Base-by-base conservation (phyloP, 2,888 invertebrate genomes). In the Pyrrhosoma nymphula region DNA sequence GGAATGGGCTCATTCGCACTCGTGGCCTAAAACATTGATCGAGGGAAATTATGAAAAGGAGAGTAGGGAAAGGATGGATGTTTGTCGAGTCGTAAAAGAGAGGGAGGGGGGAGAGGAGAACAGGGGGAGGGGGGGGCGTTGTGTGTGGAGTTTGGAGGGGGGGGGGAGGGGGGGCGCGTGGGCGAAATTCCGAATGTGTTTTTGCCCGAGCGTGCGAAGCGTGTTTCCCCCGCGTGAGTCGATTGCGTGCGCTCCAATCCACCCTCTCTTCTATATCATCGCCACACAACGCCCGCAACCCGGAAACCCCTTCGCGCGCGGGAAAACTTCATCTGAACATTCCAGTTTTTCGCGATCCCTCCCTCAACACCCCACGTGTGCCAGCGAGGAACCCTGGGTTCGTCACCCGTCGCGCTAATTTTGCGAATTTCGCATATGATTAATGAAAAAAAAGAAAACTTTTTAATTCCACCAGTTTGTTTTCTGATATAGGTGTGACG, bases 21-120 rank as follows among this genome's bases (percentile, higher is more conserved):
- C 30, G 82, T 82, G 82, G 82, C 35, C 82, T 82, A 82, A 82
- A 82, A 82, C 82, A 82, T 82, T 82, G 82, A 82, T 82, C 82
- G 82, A 82, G 82, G 82, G 82, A 82, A 82, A 82, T 82, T 82
- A 82, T 82, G 82, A 82, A 82, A 82, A 82, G 82, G 82, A 82
- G 82, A 82, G 82, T 82, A 82, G 82, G 82, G 82, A 82, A 82
- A 82, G 82, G 82, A 82, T 82, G 82, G 82, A 82, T 82, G 82
- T 82, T 82, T 82, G 82, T 82, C 82, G 82, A 82, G 82, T 82
- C 82, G 82, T 82, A 82, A 82, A 82, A 82, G 82, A 26, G 82
- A 3, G 26, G 69, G 69, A 26, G 2, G 6, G 69, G 26, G 26
- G 69, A 3, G 26, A 1, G 47, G 47, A n/a, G 10, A 23, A 2